Evolutionary conservation across 2,888 invertebrate species (phyloP).

Genomic region (Drosophila subquinaria): DNA sequence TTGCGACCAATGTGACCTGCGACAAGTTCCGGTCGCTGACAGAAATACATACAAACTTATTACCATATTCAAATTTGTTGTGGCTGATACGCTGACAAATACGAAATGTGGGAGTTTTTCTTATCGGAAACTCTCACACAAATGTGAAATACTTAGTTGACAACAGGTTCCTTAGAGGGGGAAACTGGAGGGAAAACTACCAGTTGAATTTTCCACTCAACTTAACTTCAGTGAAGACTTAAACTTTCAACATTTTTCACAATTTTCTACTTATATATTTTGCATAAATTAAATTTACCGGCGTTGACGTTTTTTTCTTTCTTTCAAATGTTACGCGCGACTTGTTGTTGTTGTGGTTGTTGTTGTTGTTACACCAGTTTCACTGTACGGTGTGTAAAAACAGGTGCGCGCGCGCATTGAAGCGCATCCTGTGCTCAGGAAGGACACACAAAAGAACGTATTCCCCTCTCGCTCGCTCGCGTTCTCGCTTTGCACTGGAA

Average conservation of each 20-base stretch:
- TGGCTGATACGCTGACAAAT: slow-evolving; percentile 38
- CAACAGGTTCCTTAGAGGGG: slow-evolving; percentile 36
- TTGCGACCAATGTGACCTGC: not conserved
- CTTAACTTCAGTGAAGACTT: slow-evolving; percentile 4
- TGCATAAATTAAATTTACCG: slow-evolving; percentile 74
- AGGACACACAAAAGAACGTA: slow-evolving; percentile 29
- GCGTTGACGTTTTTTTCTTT: slow-evolving; percentile 17
- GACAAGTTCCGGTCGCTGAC: slow-evolving; percentile 43
- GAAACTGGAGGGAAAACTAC: slow-evolving; percentile 17
- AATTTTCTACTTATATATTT: slow-evolving; percentile 28
- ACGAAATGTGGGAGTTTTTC: slow-evolving; percentile 65
- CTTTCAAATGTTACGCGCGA: slow-evolving; percentile 56
- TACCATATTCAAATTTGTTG: slow-evolving; percentile 48
- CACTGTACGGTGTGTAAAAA: slow-evolving; percentile 24
- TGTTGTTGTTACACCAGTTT: slow-evolving; percentile 17
- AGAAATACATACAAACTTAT: slow-evolving; percentile 17
- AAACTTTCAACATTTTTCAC: not conserved
- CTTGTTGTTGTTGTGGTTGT: slow-evolving; percentile 23
- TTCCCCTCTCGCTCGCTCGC: slow-evolving; percentile 8
- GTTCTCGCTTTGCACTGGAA: too few relatives aligned
- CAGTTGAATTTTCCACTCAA: slow-evolving; percentile 57
- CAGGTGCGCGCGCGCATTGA: slow-evolving; percentile 71
- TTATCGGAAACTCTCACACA: slow-evolving; percentile 66
- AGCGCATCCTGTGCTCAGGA: slow-evolving; percentile 74
- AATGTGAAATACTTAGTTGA: slow-evolving; percentile 26